Evolutionary conservation across 2,888 invertebrate species (phyloP).

Genomic region (Cabera pusaria): DNA sequence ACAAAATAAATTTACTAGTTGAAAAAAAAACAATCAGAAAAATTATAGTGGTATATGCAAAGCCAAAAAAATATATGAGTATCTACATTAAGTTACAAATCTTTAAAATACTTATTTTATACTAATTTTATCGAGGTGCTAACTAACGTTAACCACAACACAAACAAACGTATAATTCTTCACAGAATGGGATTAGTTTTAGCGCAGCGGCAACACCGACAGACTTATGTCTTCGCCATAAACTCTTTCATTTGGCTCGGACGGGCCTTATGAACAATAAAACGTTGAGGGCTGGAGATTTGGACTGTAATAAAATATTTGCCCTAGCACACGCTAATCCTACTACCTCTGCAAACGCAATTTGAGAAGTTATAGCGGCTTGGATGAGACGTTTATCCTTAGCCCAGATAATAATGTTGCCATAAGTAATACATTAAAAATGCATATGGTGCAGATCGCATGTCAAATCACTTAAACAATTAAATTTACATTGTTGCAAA

Average conservation of each 20-base stretch:
- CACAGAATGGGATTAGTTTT: slow-evolving; percentile 45
- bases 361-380: slow-evolving; percentile 77
- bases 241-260: slow-evolving; percentile 83
- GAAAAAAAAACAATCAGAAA: too few species aligned
- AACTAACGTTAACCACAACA: slow-evolving; percentile 20
- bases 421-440: slow-evolving; percentile 25
- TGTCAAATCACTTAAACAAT: slow-evolving; percentile 23
- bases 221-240: slow-evolving; percentile 79
- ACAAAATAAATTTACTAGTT: too few species aligned
- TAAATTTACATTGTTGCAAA: slow-evolving; percentile 20
- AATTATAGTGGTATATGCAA: too few species aligned
- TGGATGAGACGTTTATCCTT: slow-evolving; percentile 44
- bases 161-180: slow-evolving; percentile 20
- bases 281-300: slow-evolving; percentile 82
- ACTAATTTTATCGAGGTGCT: slow-evolving; percentile 4
- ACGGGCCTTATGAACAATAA: slow-evolving; percentile 84
- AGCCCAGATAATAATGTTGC: slow-evolving; percentile 41
- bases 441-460: slow-evolving; percentile 22
- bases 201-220: slow-evolving; percentile 66
- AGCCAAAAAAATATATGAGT: too few species aligned
- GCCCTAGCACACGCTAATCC: slow-evolving; percentile 82
- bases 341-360: slow-evolving; percentile 78
- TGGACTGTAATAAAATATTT: slow-evolving; percentile 83
- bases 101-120: too few species aligned
- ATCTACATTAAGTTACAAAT: too few species aligned